Percentiles rank a stretch among this genome's conserved stretches.
phyloP scores from a whole-genome alignment of 2,888 invertebrate species.

The Ecliptopera silaceata region DNA sequence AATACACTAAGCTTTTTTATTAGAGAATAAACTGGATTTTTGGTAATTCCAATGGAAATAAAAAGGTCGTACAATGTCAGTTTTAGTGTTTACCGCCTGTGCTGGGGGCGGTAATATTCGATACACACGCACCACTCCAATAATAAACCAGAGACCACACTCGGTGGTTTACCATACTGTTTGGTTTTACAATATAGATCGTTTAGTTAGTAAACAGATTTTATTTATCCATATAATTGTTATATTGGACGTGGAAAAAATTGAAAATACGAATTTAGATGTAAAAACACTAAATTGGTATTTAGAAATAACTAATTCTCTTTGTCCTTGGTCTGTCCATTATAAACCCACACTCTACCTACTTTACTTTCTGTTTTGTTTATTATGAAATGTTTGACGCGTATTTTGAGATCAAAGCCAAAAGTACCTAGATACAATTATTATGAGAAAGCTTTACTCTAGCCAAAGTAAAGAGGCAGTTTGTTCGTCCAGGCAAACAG shows the following conservation, averaged over 20 bases:
- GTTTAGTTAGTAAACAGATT: neutral
- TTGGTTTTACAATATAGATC: neutral
- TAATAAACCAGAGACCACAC: conserved; percentile 45
- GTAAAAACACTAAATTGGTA: neutral
- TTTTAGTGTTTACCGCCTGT: neutral
- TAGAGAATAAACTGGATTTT: no score
- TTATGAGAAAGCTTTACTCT: no score
- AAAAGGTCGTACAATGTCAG: neutral
- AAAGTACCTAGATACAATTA: neutral
- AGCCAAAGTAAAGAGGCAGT: neutral
- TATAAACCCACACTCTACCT: conserved; percentile 14
- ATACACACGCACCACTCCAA: conserved; percentile 33
- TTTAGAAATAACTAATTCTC: neutral
- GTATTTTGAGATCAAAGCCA: neutral
- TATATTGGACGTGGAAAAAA: no score
- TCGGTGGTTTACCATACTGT: conserved; percentile 23
- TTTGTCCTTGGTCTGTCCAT: conserved; percentile 19
- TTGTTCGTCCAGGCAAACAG: conserved; percentile 2
- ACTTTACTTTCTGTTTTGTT: conserved; percentile 10
- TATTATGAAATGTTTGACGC: neutral
- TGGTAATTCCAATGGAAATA: no score
- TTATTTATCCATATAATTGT: neutral
- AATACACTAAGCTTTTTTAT: no score
- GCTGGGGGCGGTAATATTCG: conserved; percentile 43
- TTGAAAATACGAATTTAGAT: neutral